Evolutionary conservation across 1,140 invertebrate genomes (phyloP).

Genomic region (Chrysopa pallens): DNA sequence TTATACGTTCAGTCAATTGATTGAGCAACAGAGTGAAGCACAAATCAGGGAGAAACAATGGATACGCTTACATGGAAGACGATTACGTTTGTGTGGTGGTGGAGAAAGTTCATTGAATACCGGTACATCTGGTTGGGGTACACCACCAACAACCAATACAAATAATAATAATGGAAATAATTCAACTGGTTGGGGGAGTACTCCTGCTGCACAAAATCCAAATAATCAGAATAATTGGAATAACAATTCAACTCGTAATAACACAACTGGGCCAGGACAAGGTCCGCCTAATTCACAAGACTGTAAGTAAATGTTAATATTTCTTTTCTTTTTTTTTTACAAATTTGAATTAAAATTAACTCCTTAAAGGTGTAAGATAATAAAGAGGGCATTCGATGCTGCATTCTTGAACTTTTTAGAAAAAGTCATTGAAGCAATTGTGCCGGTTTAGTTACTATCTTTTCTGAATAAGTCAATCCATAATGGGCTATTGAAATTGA

Average conservation of each 20-base stretch:
- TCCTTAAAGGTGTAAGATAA: too few relatives aligned
- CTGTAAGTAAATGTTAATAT: background rate
- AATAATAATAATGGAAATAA: conserved; percentile 40
- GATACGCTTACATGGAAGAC: conserved; percentile 31
- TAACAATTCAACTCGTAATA: conserved; percentile 4
- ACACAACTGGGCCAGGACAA: conserved; percentile 2
- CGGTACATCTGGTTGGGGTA: conserved; percentile 52
- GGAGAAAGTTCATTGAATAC: conserved; percentile 62
- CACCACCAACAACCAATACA: conserved; percentile 39
- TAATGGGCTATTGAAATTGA: too few relatives aligned
- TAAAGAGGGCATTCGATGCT: too few relatives aligned
- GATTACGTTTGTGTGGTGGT: conserved; percentile 47
- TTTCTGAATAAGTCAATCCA: too few relatives aligned
- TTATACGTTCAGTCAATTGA: conserved; percentile 8
- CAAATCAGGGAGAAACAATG: conserved; percentile 6
- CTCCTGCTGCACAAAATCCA: conserved; percentile 22
- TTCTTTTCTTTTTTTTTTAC: too few relatives aligned
- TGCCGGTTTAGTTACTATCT: too few relatives aligned
- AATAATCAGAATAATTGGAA: conserved; percentile 9
- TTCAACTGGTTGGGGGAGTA: conserved; percentile 31
- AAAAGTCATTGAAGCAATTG: too few relatives aligned
- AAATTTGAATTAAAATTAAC: too few relatives aligned
- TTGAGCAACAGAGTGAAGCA: conserved; percentile 1
- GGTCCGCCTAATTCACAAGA: conserved; percentile 5
- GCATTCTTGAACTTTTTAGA: too few relatives aligned